Conservation (phyloP, 2,888 invertebrate genomes). For the Tolmerus cingulatus region DNA sequence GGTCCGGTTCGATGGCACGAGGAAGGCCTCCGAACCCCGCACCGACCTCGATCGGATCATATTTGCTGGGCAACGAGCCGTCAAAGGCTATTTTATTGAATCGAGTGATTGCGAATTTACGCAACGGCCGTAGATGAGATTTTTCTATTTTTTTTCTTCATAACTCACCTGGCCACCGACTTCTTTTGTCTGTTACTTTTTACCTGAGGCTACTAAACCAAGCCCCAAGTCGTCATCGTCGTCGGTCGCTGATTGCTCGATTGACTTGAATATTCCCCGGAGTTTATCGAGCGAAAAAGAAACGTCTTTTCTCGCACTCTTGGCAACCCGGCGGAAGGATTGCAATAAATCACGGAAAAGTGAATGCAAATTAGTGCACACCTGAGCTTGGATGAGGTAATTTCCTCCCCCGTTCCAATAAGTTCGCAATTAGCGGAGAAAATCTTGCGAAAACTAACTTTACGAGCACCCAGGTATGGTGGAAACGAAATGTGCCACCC, state of each 20-base stretch:
- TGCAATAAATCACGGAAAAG: conserved; percentile 9
- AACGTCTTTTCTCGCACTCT: neutral
- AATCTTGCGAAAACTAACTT: conserved; percentile 19
- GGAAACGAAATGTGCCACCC: neutral
- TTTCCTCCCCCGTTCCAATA: neutral
- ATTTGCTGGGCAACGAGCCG: conserved; percentile 21
- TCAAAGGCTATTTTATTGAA: conserved; percentile 16
- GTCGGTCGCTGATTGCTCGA: neutral
- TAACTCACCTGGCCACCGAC: neutral
- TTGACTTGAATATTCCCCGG: neutral
- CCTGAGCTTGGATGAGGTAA: conserved; percentile 11
- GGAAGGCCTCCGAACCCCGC: neutral
- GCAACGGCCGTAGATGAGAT: neutral
- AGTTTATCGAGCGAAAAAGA: conserved; percentile 3
- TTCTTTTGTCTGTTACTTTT: neutral
- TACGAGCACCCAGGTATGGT: neutral
- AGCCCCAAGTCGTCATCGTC: neutral
- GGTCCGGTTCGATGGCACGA: neutral
- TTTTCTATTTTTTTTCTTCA: neutral
- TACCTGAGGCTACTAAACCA: neutral
- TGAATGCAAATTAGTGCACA: conserved; percentile 34
- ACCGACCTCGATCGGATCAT: neutral
- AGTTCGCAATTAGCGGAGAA: conserved; percentile 20
- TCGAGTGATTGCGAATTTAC: neutral
- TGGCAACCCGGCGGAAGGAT: neutral